phyloP scores from a whole-genome alignment of 1,140 invertebrate genomes.

The Zophobas morio region DNA sequence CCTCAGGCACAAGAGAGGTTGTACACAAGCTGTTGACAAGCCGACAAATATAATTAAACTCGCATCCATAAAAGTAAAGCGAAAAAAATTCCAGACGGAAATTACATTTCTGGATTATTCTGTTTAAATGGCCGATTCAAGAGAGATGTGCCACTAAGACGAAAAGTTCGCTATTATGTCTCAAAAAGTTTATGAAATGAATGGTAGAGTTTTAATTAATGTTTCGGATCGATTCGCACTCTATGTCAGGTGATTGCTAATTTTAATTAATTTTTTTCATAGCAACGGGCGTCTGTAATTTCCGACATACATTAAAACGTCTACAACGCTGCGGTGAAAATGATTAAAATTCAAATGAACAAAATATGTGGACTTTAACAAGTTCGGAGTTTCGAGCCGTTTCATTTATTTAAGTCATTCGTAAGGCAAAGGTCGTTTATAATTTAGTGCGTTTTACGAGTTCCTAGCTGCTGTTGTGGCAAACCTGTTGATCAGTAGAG shows the following conservation, averaged over 20 bases:
- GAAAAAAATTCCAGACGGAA: slow-evolving; percentile 20
- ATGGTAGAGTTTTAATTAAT: slow-evolving; percentile 14
- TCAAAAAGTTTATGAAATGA: slow-evolving; percentile 13
- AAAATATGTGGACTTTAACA: too few species aligned
- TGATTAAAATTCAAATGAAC: too few species aligned
- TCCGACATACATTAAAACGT: not conserved
- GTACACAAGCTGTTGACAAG: slow-evolving; percentile 30
- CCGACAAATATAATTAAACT: slow-evolving; percentile 31
- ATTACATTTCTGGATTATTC: slow-evolving; percentile 32
- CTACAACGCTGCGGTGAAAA: too few species aligned
- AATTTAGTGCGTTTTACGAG: too few species aligned
- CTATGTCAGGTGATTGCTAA: not conserved
- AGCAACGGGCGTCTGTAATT: not conserved
- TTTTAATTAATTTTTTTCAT: slow-evolving; percentile 24
- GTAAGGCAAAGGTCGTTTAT: too few species aligned
- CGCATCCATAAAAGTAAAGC: slow-evolving; percentile 24
- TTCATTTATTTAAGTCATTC: too few species aligned
- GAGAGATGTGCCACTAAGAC: slow-evolving; percentile 30
- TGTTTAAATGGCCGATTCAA: slow-evolving; percentile 22
- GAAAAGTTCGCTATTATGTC: slow-evolving; percentile 28
- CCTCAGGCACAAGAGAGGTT: slow-evolving; percentile 13
- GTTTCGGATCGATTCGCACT: slow-evolving; percentile 9
- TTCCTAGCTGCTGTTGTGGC: slow-evolving; percentile 4
- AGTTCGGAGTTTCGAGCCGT: too few species aligned
- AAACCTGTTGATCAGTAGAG: not conserved